Conservation (phyloP, 1,140 invertebrate genomes). For the Brachionus manjavacas region DNA sequence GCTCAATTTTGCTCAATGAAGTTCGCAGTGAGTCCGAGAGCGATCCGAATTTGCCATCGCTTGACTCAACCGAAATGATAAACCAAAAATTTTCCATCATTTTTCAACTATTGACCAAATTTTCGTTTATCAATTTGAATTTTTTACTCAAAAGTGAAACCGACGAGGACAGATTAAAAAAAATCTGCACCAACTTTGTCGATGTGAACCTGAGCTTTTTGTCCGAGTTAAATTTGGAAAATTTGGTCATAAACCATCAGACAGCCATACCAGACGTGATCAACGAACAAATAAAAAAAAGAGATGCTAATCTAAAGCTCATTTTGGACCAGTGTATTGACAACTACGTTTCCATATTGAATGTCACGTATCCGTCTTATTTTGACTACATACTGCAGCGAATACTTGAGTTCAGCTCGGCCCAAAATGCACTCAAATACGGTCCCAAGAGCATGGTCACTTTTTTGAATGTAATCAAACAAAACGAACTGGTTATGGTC, state of each 20-base stretch:
- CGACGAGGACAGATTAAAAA: background rate
- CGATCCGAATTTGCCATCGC: background rate
- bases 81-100: conserved; percentile 41
- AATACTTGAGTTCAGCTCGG: background rate
- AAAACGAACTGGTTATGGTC: conserved; percentile 17
- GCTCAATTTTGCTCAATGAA: conserved; percentile 20
- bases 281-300: background rate
- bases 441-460: background rate
- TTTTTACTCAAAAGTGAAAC: conserved; percentile 7
- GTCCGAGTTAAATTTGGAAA: conserved; percentile 9
- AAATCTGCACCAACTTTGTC: conserved; percentile 34
- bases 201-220: conserved; percentile 24
- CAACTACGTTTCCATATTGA: conserved; percentile 30
- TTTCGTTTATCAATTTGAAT: conserved; percentile 40
- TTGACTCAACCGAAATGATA: conserved; percentile 33
- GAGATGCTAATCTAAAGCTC: conserved; percentile 7
- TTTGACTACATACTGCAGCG: conserved; percentile 9
- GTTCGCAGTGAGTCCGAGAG: background rate
- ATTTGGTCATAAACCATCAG: background rate
- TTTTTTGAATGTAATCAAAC: conserved; percentile 17
- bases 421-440: background rate
- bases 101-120: conserved; percentile 25
- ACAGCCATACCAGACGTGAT: background rate
- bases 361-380: conserved; percentile 4
- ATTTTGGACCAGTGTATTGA: conserved; percentile 36